These are phyloP conservation scores for Eurytoma adleriae DNA, from an alignment of 2,888 invertebrate genomes.

Conservation along the genomic window DNA sequence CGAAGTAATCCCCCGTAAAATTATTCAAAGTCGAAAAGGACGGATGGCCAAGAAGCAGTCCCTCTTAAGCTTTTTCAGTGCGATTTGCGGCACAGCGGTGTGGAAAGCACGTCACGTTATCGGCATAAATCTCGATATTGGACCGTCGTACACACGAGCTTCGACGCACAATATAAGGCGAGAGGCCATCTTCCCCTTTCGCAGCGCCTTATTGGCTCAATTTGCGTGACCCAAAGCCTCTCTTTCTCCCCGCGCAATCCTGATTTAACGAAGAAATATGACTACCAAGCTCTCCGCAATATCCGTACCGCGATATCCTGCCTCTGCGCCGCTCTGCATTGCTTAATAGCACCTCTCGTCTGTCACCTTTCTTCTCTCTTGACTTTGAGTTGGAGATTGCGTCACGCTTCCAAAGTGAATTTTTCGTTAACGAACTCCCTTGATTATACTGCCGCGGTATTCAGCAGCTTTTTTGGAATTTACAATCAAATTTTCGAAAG, in stretches of 20 bases:
- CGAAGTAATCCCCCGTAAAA: conserved; percentile 1
- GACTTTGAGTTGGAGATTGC: conserved; percentile 23
- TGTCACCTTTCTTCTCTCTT: conserved; percentile 5
- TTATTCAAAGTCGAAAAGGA: conserved; percentile 12
- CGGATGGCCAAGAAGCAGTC: background rate
- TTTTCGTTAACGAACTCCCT: conserved; percentile 3
- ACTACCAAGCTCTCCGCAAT: conserved; percentile 34
- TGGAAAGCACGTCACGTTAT: conserved; percentile 33
- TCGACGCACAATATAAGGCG: background rate
- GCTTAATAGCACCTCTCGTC: conserved; percentile 36
- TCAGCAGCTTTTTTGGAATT: background rate
- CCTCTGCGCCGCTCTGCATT: background rate
- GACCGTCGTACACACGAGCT: conserved; percentile 8
- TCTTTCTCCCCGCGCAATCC: background rate
- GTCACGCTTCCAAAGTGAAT: conserved; percentile 11
- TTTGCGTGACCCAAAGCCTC: conserved; percentile 44
- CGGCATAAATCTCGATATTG: conserved; percentile 50
- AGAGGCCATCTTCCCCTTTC: background rate
- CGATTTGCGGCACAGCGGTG: background rate
- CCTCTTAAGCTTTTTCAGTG: background rate
- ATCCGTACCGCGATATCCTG: conserved; percentile 28
- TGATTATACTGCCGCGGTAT: background rate
- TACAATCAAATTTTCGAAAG: too few species aligned
- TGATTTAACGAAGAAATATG: conserved; percentile 50
- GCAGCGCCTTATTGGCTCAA: conserved; percentile 41